phyloP scores from a whole-genome alignment of 1,140 invertebrate species.

The Proctacanthus coquilletti region DNA sequence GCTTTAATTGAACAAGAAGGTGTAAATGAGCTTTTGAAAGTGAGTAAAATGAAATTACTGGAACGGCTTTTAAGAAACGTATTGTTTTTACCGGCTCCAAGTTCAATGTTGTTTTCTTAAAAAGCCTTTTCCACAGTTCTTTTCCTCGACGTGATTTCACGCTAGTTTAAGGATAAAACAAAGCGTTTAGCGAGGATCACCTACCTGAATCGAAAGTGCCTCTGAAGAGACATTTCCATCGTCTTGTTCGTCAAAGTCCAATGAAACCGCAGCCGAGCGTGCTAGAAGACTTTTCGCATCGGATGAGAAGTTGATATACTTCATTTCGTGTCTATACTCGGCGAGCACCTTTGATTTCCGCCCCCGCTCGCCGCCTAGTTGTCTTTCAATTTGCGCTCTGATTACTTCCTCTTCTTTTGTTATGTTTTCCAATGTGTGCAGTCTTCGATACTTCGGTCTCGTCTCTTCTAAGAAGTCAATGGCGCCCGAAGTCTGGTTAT shows the following conservation, averaged over 20 bases:
- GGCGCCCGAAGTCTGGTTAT: background rate
- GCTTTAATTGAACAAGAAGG: too few species aligned
- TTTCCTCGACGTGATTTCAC: background rate
- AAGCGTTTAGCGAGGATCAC: slow-evolving; percentile 7
- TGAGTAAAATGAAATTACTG: too few species aligned
- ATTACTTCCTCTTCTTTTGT: slow-evolving; percentile 24
- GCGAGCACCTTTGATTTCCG: slow-evolving; percentile 24
- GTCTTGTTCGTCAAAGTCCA: slow-evolving; percentile 9
- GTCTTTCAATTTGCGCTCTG: slow-evolving; percentile 16
- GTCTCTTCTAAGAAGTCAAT: background rate
- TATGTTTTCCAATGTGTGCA: slow-evolving; percentile 20
- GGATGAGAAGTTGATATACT: slow-evolving; percentile 25
- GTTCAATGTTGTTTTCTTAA: background rate
- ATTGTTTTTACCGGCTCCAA: too few species aligned
- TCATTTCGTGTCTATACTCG: slow-evolving; percentile 21
- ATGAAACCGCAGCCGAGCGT: slow-evolving; percentile 18
- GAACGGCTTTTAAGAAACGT: too few species aligned
- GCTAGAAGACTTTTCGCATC: slow-evolving; percentile 23
- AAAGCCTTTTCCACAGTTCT: background rate
- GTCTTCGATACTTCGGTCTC: background rate
- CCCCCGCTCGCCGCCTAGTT: slow-evolving; percentile 12
- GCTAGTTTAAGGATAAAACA: background rate
- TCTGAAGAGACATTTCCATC: slow-evolving; percentile 27
- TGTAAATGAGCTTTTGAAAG: too few species aligned
- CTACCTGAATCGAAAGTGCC: slow-evolving; percentile 13